Conservation (phyloP, 2,888 invertebrate genomes). For the Colletes collaris region DNA sequence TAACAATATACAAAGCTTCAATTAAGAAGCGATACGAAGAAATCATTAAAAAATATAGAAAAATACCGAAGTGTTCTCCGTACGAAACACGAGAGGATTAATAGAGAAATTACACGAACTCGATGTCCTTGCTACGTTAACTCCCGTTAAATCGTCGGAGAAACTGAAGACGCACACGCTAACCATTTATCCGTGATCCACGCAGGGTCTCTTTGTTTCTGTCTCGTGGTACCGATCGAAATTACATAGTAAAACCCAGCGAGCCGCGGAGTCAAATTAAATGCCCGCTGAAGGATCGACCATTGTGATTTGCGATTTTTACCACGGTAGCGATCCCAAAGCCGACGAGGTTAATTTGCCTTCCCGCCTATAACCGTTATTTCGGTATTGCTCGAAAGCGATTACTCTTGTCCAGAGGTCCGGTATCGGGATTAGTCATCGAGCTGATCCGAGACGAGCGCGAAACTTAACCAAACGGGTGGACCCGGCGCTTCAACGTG, state of each 20-base stretch:
- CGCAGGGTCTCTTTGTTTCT: constrained; percentile 35
- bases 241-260: constrained; percentile 54
- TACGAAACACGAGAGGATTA: background rate
- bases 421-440: constrained; percentile 48
- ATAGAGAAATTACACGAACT: constrained; percentile 34
- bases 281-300: constrained; percentile 58
- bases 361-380: constrained; percentile 61
- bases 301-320: constrained; percentile 64
- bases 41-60: no score
- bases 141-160: constrained; percentile 24
- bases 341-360: constrained; percentile 53
- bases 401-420: constrained; percentile 49
- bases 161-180: constrained; percentile 17
- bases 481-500: background rate
- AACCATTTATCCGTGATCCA: constrained; percentile 27
- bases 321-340: constrained; percentile 54
- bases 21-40: background rate
- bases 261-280: constrained; percentile 57
- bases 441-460: constrained; percentile 34
- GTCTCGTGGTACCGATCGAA: constrained; percentile 43
- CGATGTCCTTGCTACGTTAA: constrained; percentile 25
- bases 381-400: constrained; percentile 53
- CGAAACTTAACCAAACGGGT: background rate
- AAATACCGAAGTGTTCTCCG: background rate
- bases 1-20: no score